Base-by-base conservation (phyloP, 2,888 invertebrate species). In the Latrodectus hesperus region DNA sequence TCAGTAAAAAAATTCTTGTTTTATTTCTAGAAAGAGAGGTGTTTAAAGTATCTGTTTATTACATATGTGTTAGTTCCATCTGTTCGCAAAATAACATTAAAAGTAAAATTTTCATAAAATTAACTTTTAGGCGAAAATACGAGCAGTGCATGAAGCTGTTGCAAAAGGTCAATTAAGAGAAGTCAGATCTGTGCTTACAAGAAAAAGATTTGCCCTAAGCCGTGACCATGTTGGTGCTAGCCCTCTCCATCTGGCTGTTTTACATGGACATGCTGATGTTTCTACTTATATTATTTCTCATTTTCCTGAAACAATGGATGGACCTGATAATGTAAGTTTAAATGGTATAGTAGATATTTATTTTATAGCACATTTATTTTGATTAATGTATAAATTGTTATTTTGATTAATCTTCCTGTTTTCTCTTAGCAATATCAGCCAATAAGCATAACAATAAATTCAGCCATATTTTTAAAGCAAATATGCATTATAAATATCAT, bases 181-280 rank as follows among this genome's bases (percentile, higher is more conserved):
- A 85, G 90, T 91, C 65, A 90, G 95, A 0, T 94, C 95, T 81
- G 94, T 96, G 77, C 93, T 96, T 49, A 90, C 90, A 9, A 78
- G 90, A 51, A 90, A 90, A 68, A 76, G 90, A 67, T 90, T 90
- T 53, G 90, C 90, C 11, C 94, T 95, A 60, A 95, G 96, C 91
- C 95, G 95, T 92, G 97, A 98, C 91, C 91, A 92, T 22, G 95
- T 96, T 91, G 97, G 97, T 51, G 94, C 97, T 90, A 96, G 96
- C 89, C 95, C 96, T n/a, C 93, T 97, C 91, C 97, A 97, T 92
- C 96, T 97, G 95, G 97, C 97, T 77, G 96, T 96, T 51, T 97
- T 97, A 17, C 93, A 97, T 89, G 96, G 96, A 0, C 95, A 96
- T 90, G 93, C 94, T 72, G 95, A 95, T 89, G 95, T 97, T 81